Conservation (phyloP, 30 jellyfish, hydroid and myxozoan genomes). For the Aurelia aurita region DNA sequence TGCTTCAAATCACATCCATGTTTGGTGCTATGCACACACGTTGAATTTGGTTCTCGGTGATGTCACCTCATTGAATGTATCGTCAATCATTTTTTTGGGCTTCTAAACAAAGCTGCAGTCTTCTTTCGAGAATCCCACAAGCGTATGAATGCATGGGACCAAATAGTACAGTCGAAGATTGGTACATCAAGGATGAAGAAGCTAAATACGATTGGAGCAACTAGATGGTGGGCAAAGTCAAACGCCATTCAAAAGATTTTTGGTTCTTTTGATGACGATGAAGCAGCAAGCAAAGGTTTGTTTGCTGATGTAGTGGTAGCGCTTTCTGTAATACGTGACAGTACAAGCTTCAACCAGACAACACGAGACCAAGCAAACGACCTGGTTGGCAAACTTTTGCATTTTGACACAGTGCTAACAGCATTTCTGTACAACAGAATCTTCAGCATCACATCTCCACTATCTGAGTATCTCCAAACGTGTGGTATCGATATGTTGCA, state of each 20-base stretch:
- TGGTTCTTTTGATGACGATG: slow-evolving; percentile 1
- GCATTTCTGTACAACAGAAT: slow-evolving; percentile 26
- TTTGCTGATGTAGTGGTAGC: slow-evolving; percentile 27
- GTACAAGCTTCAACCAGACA: slow-evolving; percentile 7
- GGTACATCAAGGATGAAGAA: no score
- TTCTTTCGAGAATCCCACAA: no score
- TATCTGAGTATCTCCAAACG: slow-evolving; percentile 14
- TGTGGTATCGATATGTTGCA: slow-evolving; percentile 1
- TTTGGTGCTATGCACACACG: slow-evolving; percentile 57
- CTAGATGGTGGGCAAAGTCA: slow-evolving; percentile 56
- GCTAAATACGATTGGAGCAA: neutral
- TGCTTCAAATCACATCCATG: slow-evolving; percentile 47
- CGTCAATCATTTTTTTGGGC: slow-evolving; percentile 30
- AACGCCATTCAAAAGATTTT: slow-evolving; percentile 34
- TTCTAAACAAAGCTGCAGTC: slow-evolving; percentile 12
- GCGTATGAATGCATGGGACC: no score
- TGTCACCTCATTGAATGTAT: slow-evolving; percentile 21
- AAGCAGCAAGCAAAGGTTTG: slow-evolving; percentile 38
- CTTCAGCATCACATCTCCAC: slow-evolving; percentile 19
- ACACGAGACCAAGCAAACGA: slow-evolving; percentile 41
- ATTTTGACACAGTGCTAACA: slow-evolving; percentile 23
- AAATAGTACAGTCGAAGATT: no score
- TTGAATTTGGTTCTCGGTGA: slow-evolving; percentile 39
- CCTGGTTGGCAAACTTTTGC: slow-evolving; percentile 29
- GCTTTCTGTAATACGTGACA: neutral